Conservation (phyloP, 2,888 invertebrate species). For the Busseola fusca region DNA sequence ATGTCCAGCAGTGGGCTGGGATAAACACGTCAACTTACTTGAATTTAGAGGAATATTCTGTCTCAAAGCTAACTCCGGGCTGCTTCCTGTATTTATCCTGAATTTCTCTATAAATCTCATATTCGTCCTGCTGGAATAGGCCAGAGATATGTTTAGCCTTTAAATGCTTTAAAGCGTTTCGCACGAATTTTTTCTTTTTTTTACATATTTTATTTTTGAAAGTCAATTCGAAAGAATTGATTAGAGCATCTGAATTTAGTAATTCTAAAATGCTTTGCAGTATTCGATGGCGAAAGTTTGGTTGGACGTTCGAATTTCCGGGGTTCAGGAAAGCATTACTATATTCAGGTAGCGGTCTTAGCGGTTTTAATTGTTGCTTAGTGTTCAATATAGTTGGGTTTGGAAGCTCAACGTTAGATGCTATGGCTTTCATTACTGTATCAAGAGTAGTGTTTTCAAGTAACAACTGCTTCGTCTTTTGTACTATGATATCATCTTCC, state of each 20-base stretch:
- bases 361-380: neutral
- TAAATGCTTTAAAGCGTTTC: accelerated
- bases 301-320: neutral
- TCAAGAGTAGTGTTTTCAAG: constrained; percentile 9
- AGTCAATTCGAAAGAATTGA: neutral
- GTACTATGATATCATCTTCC: constrained; percentile 13
- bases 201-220: neutral
- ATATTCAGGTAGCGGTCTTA: neutral
- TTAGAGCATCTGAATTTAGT: neutral
- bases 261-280: constrained; percentile 5
- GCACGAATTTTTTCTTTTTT: neutral
- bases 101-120: neutral
- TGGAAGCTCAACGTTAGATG: neutral
- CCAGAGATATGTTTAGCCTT: accelerated
- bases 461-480: constrained; percentile 23
- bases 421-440: neutral
- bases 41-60: neutral
- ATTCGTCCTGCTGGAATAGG: accelerated
- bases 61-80: neutral
- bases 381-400: neutral
- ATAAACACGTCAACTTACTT: constrained; percentile 5
- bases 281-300: constrained; percentile 11
- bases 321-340: neutral
- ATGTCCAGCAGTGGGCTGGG: neutral
- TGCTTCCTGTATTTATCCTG: neutral